Evolutionary conservation across 2,888 invertebrate species (phyloP).

Genomic region (Sturmia bella): DNA sequence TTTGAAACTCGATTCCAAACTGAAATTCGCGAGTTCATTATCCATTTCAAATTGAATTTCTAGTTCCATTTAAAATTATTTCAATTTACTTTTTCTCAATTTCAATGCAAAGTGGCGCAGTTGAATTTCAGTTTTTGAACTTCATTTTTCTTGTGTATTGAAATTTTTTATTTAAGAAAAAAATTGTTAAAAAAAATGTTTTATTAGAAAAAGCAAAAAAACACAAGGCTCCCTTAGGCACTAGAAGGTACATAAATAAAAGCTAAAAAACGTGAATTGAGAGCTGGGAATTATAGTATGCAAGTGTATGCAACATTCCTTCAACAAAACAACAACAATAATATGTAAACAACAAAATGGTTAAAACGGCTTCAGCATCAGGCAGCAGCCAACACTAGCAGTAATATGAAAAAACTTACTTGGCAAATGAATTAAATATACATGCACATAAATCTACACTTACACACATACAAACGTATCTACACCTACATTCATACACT

Average conservation of each 20-base stretch:
- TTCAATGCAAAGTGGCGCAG: too few species aligned
- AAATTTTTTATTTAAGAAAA: constrained; percentile 1
- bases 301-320: constrained; percentile 27
- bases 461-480: background rate
- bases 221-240: constrained; percentile 21
- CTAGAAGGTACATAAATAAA: constrained; percentile 34
- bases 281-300: constrained; percentile 21
- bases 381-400: constrained; percentile 43
- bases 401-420: constrained; percentile 66
- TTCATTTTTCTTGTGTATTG: background rate
- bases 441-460: background rate
- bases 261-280: constrained; percentile 19
- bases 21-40: too few species aligned
- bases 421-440: constrained; percentile 24
- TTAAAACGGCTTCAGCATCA: constrained; percentile 46
- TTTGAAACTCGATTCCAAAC: too few species aligned
- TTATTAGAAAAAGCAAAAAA: constrained; percentile 17
- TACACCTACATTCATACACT: background rate
- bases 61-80: too few species aligned
- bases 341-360: constrained; percentile 36
- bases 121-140: too few species aligned
- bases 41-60: too few species aligned
- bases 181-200: background rate
- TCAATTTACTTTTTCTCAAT: too few species aligned
- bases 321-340: constrained; percentile 34